phyloP scores from a whole-genome alignment of 2,797 vertebrate genomes.

The Spinibarbus caldwelli region DNA sequence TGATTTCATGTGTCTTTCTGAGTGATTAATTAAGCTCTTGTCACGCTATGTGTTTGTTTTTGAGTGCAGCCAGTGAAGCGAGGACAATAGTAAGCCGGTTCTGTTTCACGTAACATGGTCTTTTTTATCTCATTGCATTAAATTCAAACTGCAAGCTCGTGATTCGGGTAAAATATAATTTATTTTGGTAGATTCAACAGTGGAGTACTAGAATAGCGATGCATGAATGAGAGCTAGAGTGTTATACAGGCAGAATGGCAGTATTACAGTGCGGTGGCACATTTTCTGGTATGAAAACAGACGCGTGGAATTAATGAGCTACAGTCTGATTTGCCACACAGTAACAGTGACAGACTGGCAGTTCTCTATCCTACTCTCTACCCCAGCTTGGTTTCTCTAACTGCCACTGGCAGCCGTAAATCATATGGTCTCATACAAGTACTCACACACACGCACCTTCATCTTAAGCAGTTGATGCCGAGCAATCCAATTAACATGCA shows the following conservation, averaged over 20 bases:
- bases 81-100: neutral
- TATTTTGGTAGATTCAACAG: neutral
- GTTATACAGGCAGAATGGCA: constrained; percentile 23
- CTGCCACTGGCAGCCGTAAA: constrained; percentile 15
- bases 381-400: neutral
- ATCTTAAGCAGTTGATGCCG: constrained; percentile 36
- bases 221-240: neutral
- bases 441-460: constrained; percentile 14
- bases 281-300: constrained; percentile 26
- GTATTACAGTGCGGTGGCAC: neutral
- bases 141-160: neutral
- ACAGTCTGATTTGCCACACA: constrained; percentile 15
- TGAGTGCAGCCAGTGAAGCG: neutral
- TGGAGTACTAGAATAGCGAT: neutral
- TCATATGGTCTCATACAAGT: neutral
- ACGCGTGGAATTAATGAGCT: constrained; percentile 12
- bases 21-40: neutral
- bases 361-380: neutral
- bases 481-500: constrained; percentile 60
- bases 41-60: neutral
- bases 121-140: neutral
- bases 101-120: neutral
- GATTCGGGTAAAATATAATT: neutral
- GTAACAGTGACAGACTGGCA: constrained; percentile 11
- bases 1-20: neutral